A percentile compares a stretch with the other conserved stretches of the same genome.
phyloP scores from a whole-genome alignment of 2,888 invertebrate species.

The Amaurobius ferox region DNA sequence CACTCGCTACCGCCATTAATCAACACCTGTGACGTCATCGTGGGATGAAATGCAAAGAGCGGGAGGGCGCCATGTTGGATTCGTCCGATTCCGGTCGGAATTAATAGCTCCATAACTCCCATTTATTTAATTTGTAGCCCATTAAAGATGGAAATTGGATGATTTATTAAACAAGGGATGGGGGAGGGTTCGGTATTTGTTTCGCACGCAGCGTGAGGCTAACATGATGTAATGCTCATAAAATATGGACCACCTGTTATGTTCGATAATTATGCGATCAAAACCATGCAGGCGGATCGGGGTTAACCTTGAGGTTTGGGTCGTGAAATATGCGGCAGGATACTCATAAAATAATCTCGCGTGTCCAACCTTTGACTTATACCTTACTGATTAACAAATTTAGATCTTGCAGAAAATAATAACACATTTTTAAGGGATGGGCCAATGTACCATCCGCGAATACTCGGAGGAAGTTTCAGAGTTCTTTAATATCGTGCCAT shows the following conservation, averaged over 20 bases:
- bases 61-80: neutral
- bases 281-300: neutral
- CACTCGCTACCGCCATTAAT: conserved; percentile 7
- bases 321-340: no score
- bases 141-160: neutral
- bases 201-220: neutral
- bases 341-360: no score
- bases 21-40: conserved; percentile 3
- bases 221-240: neutral
- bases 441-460: no score
- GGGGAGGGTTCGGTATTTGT: neutral
- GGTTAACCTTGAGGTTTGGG: no score
- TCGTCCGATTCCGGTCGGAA: neutral
- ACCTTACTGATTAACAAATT: no score
- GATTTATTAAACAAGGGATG: neutral
- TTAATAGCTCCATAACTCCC: neutral
- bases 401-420: no score
- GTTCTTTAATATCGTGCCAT: no score
- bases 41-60: neutral
- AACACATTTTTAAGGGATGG: no score
- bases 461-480: no score
- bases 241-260: neutral
- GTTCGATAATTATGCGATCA: neutral
- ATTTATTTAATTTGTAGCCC: neutral
- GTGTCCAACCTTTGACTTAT: no score